Base-by-base conservation (phyloP, 2,113 vertebrate genomes). In the Noctilio leporinus region DNA sequence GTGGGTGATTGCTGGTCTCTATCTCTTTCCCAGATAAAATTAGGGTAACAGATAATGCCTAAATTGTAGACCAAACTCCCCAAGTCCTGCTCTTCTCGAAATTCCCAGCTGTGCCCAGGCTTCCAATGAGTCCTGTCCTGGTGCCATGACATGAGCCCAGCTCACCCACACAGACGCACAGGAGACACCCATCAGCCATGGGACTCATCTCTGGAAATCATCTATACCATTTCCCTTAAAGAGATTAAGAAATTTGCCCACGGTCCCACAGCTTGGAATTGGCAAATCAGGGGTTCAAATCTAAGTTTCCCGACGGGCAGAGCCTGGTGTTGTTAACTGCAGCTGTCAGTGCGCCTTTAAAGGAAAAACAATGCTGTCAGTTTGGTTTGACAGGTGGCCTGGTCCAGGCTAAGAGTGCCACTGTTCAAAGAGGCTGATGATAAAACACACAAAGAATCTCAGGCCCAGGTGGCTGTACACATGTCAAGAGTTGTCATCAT, bases 161-260 rank as follows among this genome's bases (percentile, higher is more conserved):
- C 70, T 95, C 64, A 57, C 49, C 70, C 72, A 67, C 9, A 15
- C 70, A 93, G 86, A 80, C 0, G 45, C 35, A 6, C 24, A 30
- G 35, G 83, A 91, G 88, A 69, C 40, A 59, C 84, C 94, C 5
- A 0, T 26, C 10, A n/a, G 81, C 90, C n/a, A 69, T 19, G 88
- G 78, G 67, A 64, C 15, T 85, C 26, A 33, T 38, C 78, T 82
- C 78, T 82, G 72, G 70, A 91, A 95, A 94, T 73, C 4, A 17
- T 97, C 93, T 96, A 95, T 94, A 95, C 93, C 55, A 73, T 85
- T 96, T 96, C 90, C 89, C 85, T 92, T 67, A 77, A 26, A 72
- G 30, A 95, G 84, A 77, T 90, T 76, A 92, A 94, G 87, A 96
- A 78, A 95, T 78, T 69, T 94, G 53, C 91, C 82, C 53, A 73